Evolutionary conservation across 2,888 invertebrate species (phyloP), one percentile per base, ranked within the genome.

Genomic region (Machimus rusticus): DNA sequence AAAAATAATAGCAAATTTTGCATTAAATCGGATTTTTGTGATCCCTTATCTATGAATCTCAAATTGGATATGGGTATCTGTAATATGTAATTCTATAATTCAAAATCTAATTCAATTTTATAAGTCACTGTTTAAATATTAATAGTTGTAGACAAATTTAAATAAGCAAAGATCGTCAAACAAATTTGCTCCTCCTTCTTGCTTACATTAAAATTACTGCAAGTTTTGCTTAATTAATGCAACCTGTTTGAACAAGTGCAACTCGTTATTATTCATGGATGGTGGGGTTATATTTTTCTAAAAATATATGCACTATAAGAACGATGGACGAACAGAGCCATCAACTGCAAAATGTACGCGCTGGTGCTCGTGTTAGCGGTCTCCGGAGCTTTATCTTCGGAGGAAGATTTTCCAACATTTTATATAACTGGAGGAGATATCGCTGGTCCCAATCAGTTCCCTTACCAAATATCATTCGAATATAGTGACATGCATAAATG

Each of bases 401-500:
- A 66, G 2, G 66, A 66, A 23, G 19, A 66, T 66, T 19, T 28
- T 12, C 66, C 66, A 66, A 66, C 66, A 28, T 66, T 66, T 66
- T 66, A 66, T 66, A 66, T 66, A 28, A 66, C 66, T 28, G 79
- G 79, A 46, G 79, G 79, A 5, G 43, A 46, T 79, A 46, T 9
- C n/a, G 79, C 79, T 9, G 12, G 23, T 39, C 79, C 46, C 5
- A 28, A 16, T 0, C 79, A 79, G n/a, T 79, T 79, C 14, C 79
- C 79, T 9, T 79, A 79, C 16, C 79, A 79, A 51, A 16, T 79
- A 6, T 79, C 79, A 8, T 79, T 79, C 28, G 79, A 79, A 16
- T 79, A 79, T 23, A 79, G 79, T 51, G 19, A 79, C 39, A 37
- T 37, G 43, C 79, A 79, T 23, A 46, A 76, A 31, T 82, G 82